Evolutionary conservation across 2,797 vertebrate genomes (phyloP).

Genomic region (Anguilla pacifica): DNA sequence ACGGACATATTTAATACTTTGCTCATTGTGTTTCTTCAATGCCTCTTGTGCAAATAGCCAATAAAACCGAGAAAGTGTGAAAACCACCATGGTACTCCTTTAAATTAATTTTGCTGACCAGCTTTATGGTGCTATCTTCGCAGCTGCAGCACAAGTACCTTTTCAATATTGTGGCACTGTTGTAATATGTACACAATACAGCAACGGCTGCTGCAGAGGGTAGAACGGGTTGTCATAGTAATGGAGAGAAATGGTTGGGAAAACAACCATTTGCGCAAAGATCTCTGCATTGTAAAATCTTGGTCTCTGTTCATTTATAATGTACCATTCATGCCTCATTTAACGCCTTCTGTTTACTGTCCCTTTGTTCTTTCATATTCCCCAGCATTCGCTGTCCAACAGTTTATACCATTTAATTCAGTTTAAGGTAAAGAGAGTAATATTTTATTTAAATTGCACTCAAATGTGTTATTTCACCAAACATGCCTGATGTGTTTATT

Average conservation of each 20-base stretch:
- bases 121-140: background rate
- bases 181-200: constrained; percentile 19
- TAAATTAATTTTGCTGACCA: background rate
- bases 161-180: background rate
- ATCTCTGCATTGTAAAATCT: constrained; percentile 55
- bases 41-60: no score
- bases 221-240: constrained; percentile 81
- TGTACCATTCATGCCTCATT: background rate
- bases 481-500: background rate
- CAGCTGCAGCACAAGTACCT: background rate
- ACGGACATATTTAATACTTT: no score
- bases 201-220: constrained; percentile 60
- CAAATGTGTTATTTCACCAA: background rate
- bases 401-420: background rate
- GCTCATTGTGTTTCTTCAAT: no score
- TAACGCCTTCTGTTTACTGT: background rate
- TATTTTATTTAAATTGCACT: background rate
- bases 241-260: constrained; percentile 68
- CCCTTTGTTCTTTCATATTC: background rate
- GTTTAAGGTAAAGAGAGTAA: background rate
- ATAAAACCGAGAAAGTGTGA: no score
- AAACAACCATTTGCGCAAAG: constrained; percentile 66
- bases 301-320: constrained; percentile 39
- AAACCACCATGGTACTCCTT: no score
- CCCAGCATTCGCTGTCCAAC: background rate